Evolutionary conservation across 2,888 invertebrate species (phyloP), one percentile per base, ranked within the genome.

Genomic region (Geotrupes spiniger): DNA sequence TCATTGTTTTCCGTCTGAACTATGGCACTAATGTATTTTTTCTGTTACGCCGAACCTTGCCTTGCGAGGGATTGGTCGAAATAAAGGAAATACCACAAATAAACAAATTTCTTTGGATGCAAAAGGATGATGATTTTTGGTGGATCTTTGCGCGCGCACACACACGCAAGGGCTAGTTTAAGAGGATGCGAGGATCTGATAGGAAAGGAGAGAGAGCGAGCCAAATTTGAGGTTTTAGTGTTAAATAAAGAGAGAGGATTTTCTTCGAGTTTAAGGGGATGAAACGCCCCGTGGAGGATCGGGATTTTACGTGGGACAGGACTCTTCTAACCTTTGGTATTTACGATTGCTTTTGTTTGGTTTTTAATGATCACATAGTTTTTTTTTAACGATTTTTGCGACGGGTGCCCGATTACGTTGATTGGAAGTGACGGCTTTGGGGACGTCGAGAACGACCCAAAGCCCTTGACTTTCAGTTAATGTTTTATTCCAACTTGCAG

Each of bases 11-110:
- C n/a, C n/a, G n/a, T n/a, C n/a, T n/a, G n/a, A n/a, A n/a, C n/a
- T 21, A 43, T 31, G 43, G 43, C 36, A 43, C 43, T 43, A 43
- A 43, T 33, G 52, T 52, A 49, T 52, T 52, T 49, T 52, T 52
- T 49, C 49, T 52, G 49, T 49, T 52, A 42, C n/a, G n/a, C 46
- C 52, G 46, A 49, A 46, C 49, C 52, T 49, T 49, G 49, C 52
- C 49, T 45, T 21, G 25, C 25, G 33, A 36, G 27, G 15, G 43
- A 43, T 31, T 33, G 43, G 31, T 36, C 25, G 26, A 42, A 43
- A 43, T 43, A 43, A 43, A 43, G 43, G 42, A 27, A 42, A 31
- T 31, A 29, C 29, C 12, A 42, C 21, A 42, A 42, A 36, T 21
- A 42, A 25, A 15, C 17, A 31, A n/a, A 25, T 43, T 43, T 43